These are phyloP conservation scores for Rhinogobio ventralis DNA, from an alignment of 2,797 vertebrate genomes.

Conservation along the genomic window DNA sequence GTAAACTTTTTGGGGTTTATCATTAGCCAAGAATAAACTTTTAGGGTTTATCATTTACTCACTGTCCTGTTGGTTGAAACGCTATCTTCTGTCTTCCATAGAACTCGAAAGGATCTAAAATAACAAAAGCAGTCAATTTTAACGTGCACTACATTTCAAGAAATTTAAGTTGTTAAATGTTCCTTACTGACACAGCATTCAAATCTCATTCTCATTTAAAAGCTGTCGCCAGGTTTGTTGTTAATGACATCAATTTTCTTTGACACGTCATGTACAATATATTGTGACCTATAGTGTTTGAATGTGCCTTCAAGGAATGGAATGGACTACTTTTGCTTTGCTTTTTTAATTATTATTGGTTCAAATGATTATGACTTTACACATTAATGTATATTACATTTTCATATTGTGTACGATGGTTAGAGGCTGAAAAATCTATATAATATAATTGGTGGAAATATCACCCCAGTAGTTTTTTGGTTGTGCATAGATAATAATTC, in stretches of 20 bases:
- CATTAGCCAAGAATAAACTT: constrained; percentile 24
- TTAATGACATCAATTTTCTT: background rate
- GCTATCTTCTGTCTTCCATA: background rate
- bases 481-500: background rate
- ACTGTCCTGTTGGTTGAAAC: background rate
- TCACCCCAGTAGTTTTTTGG: constrained; percentile 2
- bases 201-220: background rate
- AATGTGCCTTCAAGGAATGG: background rate
- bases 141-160: background rate
- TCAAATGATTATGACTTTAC: background rate
- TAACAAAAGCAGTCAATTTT: background rate
- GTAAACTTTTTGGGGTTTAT: background rate
- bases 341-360: background rate
- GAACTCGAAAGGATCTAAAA: background rate
- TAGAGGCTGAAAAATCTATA: too few species aligned
- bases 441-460: too few species aligned
- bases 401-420: background rate
- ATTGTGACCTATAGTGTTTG: background rate
- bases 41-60: constrained; percentile 24
- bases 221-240: background rate
- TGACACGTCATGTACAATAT: background rate
- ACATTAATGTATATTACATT: background rate
- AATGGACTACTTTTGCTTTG: background rate
- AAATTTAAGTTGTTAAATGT: background rate
- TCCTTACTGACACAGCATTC: background rate